phyloP scores from a whole-genome alignment of 2,113 vertebrate genomes.

The Eubucco bourcierii region DNA sequence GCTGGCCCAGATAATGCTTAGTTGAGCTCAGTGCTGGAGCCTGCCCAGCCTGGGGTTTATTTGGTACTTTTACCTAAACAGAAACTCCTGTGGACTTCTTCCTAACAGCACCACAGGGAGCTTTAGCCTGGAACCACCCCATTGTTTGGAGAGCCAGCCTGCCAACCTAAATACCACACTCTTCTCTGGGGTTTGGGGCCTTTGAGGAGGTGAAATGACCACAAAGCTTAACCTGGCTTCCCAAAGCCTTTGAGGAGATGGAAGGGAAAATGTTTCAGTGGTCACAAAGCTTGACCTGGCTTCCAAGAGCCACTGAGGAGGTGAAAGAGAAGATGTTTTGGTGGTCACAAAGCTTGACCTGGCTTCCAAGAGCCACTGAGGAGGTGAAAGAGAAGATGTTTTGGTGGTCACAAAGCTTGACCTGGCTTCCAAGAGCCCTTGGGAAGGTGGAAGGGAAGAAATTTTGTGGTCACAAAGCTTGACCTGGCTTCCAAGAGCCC shows the following conservation, averaged over 20 bases:
- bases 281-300: too few relatives aligned
- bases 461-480: too few relatives aligned
- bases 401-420: too few relatives aligned
- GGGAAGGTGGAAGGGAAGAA: too few relatives aligned
- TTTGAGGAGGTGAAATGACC: fast-evolving
- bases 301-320: background rate
- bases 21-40: background rate
- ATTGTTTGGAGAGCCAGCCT: background rate
- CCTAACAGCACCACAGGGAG: background rate
- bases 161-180: background rate
- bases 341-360: too few relatives aligned
- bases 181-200: fast-evolving
- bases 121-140: background rate
- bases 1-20: background rate
- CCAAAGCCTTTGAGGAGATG: background rate
- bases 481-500: background rate
- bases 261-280: too few relatives aligned
- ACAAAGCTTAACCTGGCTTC: too few relatives aligned
- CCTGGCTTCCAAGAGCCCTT: too few relatives aligned
- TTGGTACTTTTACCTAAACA: background rate
- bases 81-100: background rate
- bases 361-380: background rate
- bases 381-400: background rate
- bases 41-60: background rate
- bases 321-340: too few relatives aligned